A percentile compares a stretch with the other conserved stretches of the same genome.
These are phyloP conservation scores for Synodontis membranacea DNA, from an alignment of 2,113 vertebrate genomes.

Conservation along the genomic window DNA sequence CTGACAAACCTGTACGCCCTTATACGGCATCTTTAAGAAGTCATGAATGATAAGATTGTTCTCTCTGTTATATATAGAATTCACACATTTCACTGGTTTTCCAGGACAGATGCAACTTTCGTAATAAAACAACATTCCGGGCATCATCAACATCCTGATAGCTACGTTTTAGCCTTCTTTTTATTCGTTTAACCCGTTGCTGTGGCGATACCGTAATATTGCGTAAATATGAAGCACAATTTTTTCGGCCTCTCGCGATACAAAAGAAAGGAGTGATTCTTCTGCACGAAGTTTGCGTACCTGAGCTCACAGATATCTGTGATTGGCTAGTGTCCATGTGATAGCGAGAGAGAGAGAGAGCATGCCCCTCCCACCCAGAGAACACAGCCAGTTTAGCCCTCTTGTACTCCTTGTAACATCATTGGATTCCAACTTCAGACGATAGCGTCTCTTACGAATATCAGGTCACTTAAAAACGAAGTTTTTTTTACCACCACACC, in stretches of 20 bases:
- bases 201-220: background rate
- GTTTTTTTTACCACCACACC: too few relatives aligned
- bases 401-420: too few relatives aligned
- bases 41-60: background rate
- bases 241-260: too few relatives aligned
- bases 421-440: too few relatives aligned
- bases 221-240: background rate
- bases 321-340: background rate
- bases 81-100: background rate
- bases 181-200: background rate
- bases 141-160: background rate
- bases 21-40: conserved; percentile 2
- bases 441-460: too few relatives aligned
- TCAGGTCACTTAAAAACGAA: too few relatives aligned
- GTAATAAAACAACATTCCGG: too few relatives aligned
- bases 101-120: background rate
- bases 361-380: too few relatives aligned
- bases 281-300: background rate
- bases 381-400: too few relatives aligned
- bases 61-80: background rate
- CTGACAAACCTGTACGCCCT: background rate
- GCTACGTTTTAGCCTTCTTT: background rate
- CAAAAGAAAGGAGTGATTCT: too few relatives aligned
- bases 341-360: too few relatives aligned
- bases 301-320: background rate